A percentile compares a stretch with the other conserved stretches of the same genome.
Conservation (phyloP, 2,113 vertebrate species). For the Mus musculus region GRCm39 chr6:18487501-18488000, state of each 20-base stretch:
- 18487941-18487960: background rate
- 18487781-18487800: background rate
- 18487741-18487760: background rate
- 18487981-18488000: background rate
- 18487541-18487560: constrained; percentile 46
- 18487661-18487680: background rate
- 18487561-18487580: constrained; percentile 42
- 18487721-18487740: background rate
- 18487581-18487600: background rate
- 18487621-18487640: background rate
- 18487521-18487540: constrained; percentile 33
- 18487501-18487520: constrained; percentile 41
- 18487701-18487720: background rate
- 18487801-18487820: background rate
- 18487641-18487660: background rate
- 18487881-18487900: background rate
- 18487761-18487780: constrained; percentile 8
- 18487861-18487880: background rate
- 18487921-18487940: background rate
- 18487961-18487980: background rate
- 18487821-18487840: background rate
- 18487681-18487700: background rate
- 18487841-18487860: background rate
- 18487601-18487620: constrained; percentile 31
- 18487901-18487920: background rate